Base-by-base conservation (phyloP, 2,797 vertebrate genomes). In the Enteromius treurensis region DNA sequence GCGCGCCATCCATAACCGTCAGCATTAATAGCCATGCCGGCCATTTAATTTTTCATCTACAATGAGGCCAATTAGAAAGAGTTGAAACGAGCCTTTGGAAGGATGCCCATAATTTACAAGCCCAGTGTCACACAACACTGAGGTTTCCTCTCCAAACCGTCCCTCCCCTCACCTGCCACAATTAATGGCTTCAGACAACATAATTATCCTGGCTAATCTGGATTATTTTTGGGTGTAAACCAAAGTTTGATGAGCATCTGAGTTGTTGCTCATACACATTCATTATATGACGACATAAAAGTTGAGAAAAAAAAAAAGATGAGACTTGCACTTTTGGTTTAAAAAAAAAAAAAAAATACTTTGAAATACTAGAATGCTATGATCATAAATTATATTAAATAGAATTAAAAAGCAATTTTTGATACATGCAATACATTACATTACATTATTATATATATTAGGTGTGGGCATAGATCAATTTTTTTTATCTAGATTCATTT, bases 131-230 rank as follows among this genome's bases (percentile, higher is more conserved):
- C 84, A 84, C 90, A 91, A 89, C 84, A 85, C 85, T 81, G 87
- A 83, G 89, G 92, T 94, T 92, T 92, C 92, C 86, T 64, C 26
- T 64, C 23, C 85, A 81, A 86, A 87, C 81, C 29, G n/a, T 49
- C 53, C 81, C 60, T 88, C 88, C 87, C 82, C 87, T 91, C 89
- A 92, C 90, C 92, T 93, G 92, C 89, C 89, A 90, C 86, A 94
- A 93, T 92, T 90, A 94, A 94, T 93, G 91, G 84, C 89, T 90
- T 90, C 87, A 90, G 91, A 93, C 93, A 91, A 92, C 91, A 88
- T 93, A 93, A 94, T 95, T 94, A 93, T 92, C 88, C 87, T 60
- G 83, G 90, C 90, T 94, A 92, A 95, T 94, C 91, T 91, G 91
- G 90, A 93, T 92, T 92, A 91, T 91, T 92, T 91, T 91, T 89